Evolutionary conservation across 1,140 invertebrate species (phyloP).

Genomic region (Bombus impatiens): DNA sequence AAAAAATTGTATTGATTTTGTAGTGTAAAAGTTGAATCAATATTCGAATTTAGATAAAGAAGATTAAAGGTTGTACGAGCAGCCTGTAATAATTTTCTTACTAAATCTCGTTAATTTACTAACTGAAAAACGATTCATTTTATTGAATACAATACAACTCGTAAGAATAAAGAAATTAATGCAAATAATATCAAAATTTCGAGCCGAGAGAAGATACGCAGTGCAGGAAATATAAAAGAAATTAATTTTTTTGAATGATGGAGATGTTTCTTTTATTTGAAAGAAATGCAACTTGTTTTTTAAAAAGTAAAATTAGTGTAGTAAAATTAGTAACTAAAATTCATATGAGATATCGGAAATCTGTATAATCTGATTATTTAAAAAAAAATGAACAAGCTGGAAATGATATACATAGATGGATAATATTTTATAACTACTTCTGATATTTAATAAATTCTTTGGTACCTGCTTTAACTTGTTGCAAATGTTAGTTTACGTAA

Average conservation of each 20-base stretch:
- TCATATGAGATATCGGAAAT: neutral
- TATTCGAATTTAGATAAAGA: too few species aligned
- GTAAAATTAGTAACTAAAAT: neutral
- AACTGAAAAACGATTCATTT: too few species aligned
- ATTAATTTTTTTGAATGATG: neutral
- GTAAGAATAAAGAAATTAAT: neutral
- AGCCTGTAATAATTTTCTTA: too few species aligned
- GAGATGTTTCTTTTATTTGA: neutral
- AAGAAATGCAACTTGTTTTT: too few species aligned
- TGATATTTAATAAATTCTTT: conserved; percentile 15
- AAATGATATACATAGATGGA: neutral
- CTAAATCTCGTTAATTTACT: too few species aligned
- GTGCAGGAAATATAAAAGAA: neutral
- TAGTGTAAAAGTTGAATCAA: too few species aligned
- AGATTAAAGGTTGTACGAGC: too few species aligned
- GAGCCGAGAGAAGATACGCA: neutral
- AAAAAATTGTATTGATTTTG: too few species aligned
- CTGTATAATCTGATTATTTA: neutral
- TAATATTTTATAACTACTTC: neutral
- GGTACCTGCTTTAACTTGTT: neutral
- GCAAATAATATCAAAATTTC: neutral
- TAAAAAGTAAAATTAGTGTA: neutral
- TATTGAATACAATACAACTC: too few species aligned
- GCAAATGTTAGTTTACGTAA: conserved; percentile 2
- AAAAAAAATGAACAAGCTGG: neutral